Base-by-base conservation (phyloP, 1,140 invertebrate genomes). In the Atopsyche davidsoni region DNA sequence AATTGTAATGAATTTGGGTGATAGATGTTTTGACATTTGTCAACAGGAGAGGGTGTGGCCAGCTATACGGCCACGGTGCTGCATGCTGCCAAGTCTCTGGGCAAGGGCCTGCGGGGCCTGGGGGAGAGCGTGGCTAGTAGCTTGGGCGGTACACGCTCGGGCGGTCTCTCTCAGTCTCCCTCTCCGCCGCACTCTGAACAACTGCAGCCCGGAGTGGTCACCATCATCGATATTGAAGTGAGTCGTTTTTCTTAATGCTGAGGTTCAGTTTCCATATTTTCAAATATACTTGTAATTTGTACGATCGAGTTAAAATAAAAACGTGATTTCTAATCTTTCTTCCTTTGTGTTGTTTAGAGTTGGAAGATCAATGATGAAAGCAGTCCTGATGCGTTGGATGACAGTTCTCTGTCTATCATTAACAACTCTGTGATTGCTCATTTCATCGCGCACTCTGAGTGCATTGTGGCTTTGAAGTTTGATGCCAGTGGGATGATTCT, bases 41-140 rank as follows among this genome's bases (percentile, higher is more conserved):
- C 23, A 52, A 24, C 43, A 73, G 71, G 72, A 24, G 77, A 79
- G 62, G 77, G 77, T n/a, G 74, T 87, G 7, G 85, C 90, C 61
- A 96, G 92, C 59, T 97, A 97, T 63, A 95, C 93, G 41, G 92
- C 94, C 1, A 94, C 92, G 1, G 88, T 97, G 36, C 79, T 98
- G 11, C 92, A 94, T 70, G 93, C 93, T 16, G 94, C 94, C 16
- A 97, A 97, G 72, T 92, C 85, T 13, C 69, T 92, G 6, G 87
- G 87, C 19, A 88, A 89, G 65, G 89, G 89, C 4, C 64, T 92
- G 11, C 78, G 86, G 2, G 92, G 92, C 40, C 76, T 98, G 48
- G 88, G 93, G n/a, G 95, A 96, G 67, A 91, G 87, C 21, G 89
- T 98, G 11, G 92, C 92, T 0, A 90, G 85, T 51, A 93, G 89